Evolutionary conservation across 2,888 invertebrate genomes (phyloP).

Genomic region (Diarsia rubi): DNA sequence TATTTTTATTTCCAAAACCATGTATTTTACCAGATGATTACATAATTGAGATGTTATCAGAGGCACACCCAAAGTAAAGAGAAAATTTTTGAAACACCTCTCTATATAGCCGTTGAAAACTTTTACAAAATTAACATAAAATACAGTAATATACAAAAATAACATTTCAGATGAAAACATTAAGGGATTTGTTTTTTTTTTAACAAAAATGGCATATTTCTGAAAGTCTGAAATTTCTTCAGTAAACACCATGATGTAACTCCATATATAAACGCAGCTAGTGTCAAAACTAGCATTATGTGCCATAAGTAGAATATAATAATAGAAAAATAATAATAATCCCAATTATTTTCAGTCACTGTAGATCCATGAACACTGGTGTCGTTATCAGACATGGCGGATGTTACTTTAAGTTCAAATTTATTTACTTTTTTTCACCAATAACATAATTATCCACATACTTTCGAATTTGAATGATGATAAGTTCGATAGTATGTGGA

Average conservation of each 20-base stretch:
- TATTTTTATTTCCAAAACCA: fast-evolving
- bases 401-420: background rate
- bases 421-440: background rate
- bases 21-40: background rate
- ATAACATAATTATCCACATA: no score
- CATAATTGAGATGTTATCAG: background rate
- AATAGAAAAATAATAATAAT: no score
- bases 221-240: background rate
- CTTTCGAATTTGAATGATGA: no score
- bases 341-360: background rate
- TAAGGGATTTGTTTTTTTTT: no score
- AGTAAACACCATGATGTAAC: background rate
- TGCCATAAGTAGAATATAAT: background rate
- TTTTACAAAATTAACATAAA: background rate
- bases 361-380: background rate
- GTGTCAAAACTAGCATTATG: background rate
- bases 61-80: background rate
- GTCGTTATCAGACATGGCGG: background rate
- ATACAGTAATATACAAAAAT: background rate
- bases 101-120: background rate
- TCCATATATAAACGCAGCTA: background rate
- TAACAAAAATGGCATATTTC: background rate
- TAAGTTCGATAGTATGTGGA: background rate
- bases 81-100: background rate
- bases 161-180: no score